Conservation (phyloP, 2,113 vertebrate genomes). For the Crotophaga sulcirostris region DNA sequence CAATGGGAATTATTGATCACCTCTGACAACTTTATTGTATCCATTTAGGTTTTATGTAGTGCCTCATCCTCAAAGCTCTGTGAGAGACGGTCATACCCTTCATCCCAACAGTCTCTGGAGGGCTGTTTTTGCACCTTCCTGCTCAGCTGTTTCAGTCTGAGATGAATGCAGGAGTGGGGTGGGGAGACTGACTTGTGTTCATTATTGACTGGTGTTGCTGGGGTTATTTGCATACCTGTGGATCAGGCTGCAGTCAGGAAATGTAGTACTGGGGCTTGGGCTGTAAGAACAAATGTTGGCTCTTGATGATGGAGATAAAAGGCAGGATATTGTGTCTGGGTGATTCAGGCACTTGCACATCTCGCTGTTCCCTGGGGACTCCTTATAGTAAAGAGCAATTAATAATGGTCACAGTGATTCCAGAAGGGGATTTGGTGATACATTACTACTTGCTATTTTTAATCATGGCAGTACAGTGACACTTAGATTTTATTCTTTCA, state of each 20-base stretch:
- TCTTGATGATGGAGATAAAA: not conserved
- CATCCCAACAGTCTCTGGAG: not conserved
- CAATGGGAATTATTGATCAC: conserved; percentile 21
- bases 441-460: conserved; percentile 11
- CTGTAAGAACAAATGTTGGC: not conserved
- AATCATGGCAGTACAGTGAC: not conserved
- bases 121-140: not conserved
- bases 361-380: not conserved
- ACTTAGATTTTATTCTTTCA: not conserved
- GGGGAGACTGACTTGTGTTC: not conserved
- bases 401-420: not conserved
- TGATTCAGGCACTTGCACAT: not conserved
- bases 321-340: not conserved
- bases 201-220: not conserved
- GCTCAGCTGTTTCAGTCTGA: not conserved
- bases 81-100: not conserved
- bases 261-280: not conserved
- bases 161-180: not conserved
- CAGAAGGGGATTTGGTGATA: not conserved
- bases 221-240: not conserved
- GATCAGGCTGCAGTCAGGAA: not conserved
- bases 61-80: not conserved
- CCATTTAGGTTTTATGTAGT: not conserved
- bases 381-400: conserved; percentile 34
- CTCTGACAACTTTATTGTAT: not conserved